Conservation (phyloP, 2,797 vertebrate genomes). For the Malacoctenus gilli region DNA sequence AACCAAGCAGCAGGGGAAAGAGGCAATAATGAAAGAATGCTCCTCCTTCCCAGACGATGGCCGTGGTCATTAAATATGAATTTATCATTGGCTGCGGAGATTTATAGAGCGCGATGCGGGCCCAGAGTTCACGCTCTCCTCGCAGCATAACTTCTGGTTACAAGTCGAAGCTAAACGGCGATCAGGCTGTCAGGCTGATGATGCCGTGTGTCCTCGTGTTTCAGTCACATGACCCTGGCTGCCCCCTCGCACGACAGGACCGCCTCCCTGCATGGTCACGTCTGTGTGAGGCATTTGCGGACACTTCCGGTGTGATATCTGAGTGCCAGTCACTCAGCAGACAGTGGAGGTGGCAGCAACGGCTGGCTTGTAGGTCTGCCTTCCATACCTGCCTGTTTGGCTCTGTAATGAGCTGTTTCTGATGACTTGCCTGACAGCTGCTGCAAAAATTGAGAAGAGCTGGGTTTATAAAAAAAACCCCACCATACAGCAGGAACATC, state of each 20-base stretch:
- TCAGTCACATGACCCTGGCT: too few species aligned
- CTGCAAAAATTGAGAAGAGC: conserved; percentile 19
- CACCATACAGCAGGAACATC: conserved; percentile 23
- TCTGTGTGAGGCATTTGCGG: too few species aligned
- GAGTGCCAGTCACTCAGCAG: conserved; percentile 42
- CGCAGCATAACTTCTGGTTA: conserved; percentile 52
- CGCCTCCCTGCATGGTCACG: too few species aligned
- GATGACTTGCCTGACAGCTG: conserved; percentile 61
- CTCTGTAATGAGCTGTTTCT: conserved; percentile 68
- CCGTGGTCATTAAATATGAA: conserved; percentile 81
- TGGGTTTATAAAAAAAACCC: conserved; percentile 3
- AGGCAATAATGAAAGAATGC: conserved; percentile 81
- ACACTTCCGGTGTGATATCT: too few species aligned
- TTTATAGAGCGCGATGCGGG: conserved; percentile 63
- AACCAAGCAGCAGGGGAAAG: conserved; percentile 78
- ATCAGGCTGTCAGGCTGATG: conserved; percentile 32
- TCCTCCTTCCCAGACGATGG: conserved; percentile 77
- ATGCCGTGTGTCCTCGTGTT: neutral
- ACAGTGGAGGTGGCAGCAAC: conserved; percentile 39
- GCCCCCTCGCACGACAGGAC: too few species aligned
- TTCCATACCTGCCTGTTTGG: conserved; percentile 43
- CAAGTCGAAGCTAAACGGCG: conserved; percentile 43
- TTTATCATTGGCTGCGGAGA: conserved; percentile 75
- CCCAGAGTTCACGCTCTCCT: conserved; percentile 55
- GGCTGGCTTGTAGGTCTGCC: conserved; percentile 45